Conservation (phyloP, 2,113 vertebrate genomes). For the Ramphastos sulfuratus region DNA sequence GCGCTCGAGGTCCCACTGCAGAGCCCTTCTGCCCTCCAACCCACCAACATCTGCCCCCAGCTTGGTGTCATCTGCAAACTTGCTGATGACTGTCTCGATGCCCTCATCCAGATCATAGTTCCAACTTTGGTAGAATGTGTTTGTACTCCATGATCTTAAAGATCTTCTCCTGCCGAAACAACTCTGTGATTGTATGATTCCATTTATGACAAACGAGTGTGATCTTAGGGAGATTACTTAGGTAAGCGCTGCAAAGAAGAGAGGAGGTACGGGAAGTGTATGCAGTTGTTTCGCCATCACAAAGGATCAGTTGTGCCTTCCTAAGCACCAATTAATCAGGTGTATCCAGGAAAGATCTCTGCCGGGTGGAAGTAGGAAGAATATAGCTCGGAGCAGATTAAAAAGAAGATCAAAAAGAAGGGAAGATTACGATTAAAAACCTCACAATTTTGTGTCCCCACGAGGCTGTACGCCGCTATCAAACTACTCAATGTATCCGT, state of each 20-base stretch:
- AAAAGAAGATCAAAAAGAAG: background rate
- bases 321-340: background rate
- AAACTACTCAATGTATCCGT: background rate
- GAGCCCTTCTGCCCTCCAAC: no score
- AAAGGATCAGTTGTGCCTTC: background rate
- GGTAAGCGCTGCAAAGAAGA: background rate
- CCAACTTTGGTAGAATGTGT: no score
- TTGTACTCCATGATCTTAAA: no score
- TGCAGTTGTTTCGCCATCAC: background rate
- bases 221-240: background rate
- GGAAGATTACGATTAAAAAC: background rate
- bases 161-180: no score
- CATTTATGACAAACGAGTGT: background rate
- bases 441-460: background rate
- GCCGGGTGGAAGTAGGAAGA: background rate
- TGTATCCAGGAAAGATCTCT: background rate
- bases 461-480: accelerated
- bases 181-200: no score
- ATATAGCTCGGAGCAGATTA: background rate
- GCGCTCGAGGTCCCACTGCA: no score
- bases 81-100: no score
- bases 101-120: no score
- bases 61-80: no score
- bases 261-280: background rate
- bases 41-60: no score